Conservation (phyloP, 2,888 invertebrate genomes). For the Xanthorhoe spadicearia region DNA sequence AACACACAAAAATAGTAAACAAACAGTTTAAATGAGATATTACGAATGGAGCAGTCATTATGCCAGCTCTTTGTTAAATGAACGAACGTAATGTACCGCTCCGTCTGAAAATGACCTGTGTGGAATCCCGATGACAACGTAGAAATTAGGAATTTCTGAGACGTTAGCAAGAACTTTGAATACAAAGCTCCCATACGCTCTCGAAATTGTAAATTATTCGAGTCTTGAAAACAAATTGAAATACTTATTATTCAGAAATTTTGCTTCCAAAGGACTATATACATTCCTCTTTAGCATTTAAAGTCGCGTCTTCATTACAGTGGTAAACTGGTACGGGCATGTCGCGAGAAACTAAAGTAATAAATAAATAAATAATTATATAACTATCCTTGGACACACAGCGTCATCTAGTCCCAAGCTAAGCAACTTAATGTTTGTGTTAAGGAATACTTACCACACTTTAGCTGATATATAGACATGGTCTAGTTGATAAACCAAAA, state of each 20-base stretch:
- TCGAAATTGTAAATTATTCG: constrained; percentile 12
- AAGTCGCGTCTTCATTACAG: neutral
- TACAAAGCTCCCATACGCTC: neutral
- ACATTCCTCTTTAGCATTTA: neutral
- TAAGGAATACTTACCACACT: too few relatives aligned
- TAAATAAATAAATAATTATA: too few relatives aligned
- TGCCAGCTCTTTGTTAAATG: too few relatives aligned
- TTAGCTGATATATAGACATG: too few relatives aligned
- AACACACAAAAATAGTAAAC: too few relatives aligned
- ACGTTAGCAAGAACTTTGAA: constrained; percentile 12
- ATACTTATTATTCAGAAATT: constrained; percentile 3
- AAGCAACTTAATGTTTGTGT: too few relatives aligned
- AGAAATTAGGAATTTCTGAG: constrained; percentile 13
- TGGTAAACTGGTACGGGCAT: neutral
- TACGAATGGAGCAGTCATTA: too few relatives aligned
- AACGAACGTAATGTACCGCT: neutral
- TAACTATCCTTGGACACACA: too few relatives aligned
- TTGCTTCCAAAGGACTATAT: neutral
- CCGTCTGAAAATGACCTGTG: neutral
- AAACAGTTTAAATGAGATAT: too few relatives aligned
- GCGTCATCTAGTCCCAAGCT: too few relatives aligned
- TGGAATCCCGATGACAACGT: neutral
- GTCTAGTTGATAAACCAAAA: too few relatives aligned
- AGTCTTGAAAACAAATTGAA: constrained; percentile 14
- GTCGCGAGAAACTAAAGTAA: neutral